Evolutionary conservation across 2,888 invertebrate genomes (phyloP).

Genomic region (Volucella bombylans): DNA sequence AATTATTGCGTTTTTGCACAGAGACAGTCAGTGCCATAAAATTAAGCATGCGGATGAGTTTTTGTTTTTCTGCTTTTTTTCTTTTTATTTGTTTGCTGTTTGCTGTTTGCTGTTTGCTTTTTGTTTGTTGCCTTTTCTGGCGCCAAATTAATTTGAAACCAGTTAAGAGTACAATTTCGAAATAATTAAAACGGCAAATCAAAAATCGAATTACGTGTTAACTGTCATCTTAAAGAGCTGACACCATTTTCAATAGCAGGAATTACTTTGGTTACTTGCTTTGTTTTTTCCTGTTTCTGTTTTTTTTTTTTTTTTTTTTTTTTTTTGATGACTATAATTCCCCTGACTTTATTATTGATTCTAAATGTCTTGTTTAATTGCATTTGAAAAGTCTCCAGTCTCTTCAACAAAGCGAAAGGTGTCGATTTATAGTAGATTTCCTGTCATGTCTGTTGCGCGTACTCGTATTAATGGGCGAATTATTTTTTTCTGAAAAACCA

Average conservation of each 20-base stretch:
- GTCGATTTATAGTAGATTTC: not conserved
- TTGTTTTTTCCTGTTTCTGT: not conserved
- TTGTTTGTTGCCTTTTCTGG: not conserved
- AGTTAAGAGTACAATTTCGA: constrained; percentile 6
- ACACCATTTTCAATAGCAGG: not conserved
- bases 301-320: too few species aligned
- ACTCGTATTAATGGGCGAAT: constrained; percentile 30
- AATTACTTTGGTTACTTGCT: constrained; percentile 11
- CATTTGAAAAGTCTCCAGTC: constrained; percentile 21
- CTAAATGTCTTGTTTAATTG: constrained; percentile 25
- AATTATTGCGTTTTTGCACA: constrained; percentile 41
- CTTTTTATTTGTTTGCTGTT: too few species aligned
- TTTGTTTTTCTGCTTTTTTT: not conserved
- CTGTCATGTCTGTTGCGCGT: constrained; percentile 12
- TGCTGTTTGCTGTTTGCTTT: too few species aligned
- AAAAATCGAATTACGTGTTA: constrained; percentile 19
- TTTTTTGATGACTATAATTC: not conserved
- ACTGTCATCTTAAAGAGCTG: constrained; percentile 9
- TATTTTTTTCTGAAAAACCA: constrained; percentile 11
- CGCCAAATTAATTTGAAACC: constrained; percentile 15
- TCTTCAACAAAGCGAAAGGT: not conserved
- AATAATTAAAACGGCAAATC: not conserved
- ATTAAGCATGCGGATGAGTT: constrained; percentile 44
- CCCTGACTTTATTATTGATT: not conserved
- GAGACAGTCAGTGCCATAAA: constrained; percentile 36